Conservation (phyloP, 2,888 invertebrate species). For the Drosophila putrida region DNA sequence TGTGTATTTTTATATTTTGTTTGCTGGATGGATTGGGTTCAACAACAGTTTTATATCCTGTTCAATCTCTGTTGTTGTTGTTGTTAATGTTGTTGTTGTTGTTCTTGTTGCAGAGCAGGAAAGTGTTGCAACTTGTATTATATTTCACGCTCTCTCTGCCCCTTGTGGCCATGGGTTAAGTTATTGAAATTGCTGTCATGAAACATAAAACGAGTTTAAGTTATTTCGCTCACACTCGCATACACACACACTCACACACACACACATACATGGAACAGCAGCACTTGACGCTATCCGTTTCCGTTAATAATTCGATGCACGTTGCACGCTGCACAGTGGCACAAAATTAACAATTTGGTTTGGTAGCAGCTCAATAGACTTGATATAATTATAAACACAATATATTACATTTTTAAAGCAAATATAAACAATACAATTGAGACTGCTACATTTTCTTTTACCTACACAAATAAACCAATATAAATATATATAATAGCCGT, state of each 20-base stretch:
- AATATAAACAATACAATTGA: too few species aligned
- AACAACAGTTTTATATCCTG: conserved; percentile 48
- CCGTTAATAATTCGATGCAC: conserved; percentile 70
- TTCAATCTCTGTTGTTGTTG: conserved; percentile 16
- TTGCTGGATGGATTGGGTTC: conserved; percentile 71
- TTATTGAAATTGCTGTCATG: conserved; percentile 49
- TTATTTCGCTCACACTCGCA: conserved; percentile 19
- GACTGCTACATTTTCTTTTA: not conserved
- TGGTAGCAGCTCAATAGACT: too few species aligned
- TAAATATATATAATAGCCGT: not conserved
- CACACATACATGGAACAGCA: conserved; percentile 20
- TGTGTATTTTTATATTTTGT: conserved; percentile 19
- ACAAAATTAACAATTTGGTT: conserved; percentile 9
- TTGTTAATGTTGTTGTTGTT: too few species aligned
- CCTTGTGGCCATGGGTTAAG: conserved; percentile 26
- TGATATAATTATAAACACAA: too few species aligned
- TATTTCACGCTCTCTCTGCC: conserved; percentile 7
- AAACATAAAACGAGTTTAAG: conserved; percentile 39
- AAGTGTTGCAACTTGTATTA: conserved; percentile 14
- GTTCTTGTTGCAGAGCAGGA: conserved; percentile 2
- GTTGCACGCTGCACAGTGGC: conserved; percentile 22
- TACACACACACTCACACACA: conserved; percentile 6
- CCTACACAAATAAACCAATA: not conserved
- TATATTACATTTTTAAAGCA: too few species aligned
- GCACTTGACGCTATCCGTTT: conserved; percentile 71